Evolutionary conservation across 2,888 invertebrate genomes (phyloP).

Genomic region (Andrena dorsata): DNA sequence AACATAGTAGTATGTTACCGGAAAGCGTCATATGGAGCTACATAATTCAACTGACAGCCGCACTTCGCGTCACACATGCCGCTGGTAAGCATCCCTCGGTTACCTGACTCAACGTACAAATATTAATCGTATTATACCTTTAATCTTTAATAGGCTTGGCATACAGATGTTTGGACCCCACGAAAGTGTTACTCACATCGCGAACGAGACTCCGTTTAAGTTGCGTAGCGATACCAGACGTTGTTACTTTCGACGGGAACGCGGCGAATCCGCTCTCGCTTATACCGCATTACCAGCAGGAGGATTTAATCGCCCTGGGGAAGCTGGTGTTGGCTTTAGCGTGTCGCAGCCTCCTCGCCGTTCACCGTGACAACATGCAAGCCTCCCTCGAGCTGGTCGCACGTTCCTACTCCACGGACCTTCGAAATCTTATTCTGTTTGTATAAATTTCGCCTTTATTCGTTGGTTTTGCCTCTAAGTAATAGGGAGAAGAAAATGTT

Average conservation of each 20-base stretch:
- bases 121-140: conserved; percentile 13
- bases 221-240: conserved; percentile 93
- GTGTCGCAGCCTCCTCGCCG: conserved; percentile 95
- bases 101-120: not conserved
- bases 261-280: conserved; percentile 88
- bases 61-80: conserved; percentile 95
- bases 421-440: conserved; percentile 97
- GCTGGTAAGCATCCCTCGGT: conserved; percentile 80
- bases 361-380: conserved; percentile 94
- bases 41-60: conserved; percentile 97
- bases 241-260: conserved; percentile 91
- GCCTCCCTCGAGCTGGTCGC: conserved; percentile 95
- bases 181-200: conserved; percentile 94
- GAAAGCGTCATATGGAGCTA: conserved; percentile 98
- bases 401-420: conserved; percentile 96
- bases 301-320: conserved; percentile 96
- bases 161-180: conserved; percentile 94
- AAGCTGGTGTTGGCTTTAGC: conserved; percentile 96
- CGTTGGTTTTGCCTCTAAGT: too few species aligned
- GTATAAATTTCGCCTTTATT: conserved; percentile 48
- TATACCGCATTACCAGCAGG: conserved; percentile 92
- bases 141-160: conserved; percentile 87
- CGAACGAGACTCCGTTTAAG: conserved; percentile 92
- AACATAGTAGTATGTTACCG: conserved; percentile 91
- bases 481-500: not conserved